Percentiles rank a stretch among this genome's conserved stretches.
These are phyloP conservation scores for Proisotoma minuta DNA, from an alignment of 2,888 invertebrate genomes.

Conservation along the genomic window DNA sequence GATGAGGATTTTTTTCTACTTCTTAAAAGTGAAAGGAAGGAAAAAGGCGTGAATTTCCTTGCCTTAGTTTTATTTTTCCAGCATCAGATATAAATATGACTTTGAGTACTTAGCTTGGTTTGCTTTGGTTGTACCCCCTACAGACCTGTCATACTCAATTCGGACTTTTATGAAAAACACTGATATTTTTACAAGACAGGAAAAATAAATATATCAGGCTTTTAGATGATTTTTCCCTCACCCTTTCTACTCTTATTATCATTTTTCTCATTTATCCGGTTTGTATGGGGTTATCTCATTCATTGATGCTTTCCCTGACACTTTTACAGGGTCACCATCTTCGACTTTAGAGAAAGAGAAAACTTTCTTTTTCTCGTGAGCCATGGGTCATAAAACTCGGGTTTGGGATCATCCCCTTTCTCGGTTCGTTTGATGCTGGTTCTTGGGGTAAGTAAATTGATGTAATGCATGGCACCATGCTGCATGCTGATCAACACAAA, in stretches of 20 bases:
- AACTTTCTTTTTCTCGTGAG: no score
- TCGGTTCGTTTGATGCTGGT: neutral
- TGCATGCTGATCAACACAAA: slow-evolving; percentile 19
- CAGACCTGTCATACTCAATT: slow-evolving; percentile 2
- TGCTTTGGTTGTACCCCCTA: neutral
- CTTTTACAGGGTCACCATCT: slow-evolving; percentile 3
- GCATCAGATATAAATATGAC: neutral
- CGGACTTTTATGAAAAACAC: slow-evolving; percentile 12
- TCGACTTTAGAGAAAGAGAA: neutral
- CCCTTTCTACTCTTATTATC: slow-evolving; percentile 2
- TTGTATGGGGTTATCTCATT: neutral
- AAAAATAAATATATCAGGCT: slow-evolving; percentile 3
- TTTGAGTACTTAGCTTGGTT: neutral
- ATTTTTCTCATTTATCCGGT: neutral
- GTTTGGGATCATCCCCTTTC: slow-evolving; percentile 6
- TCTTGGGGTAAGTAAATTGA: neutral
- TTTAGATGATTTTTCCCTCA: slow-evolving; percentile 7
- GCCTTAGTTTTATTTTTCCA: neutral
- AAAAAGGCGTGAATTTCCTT: neutral
- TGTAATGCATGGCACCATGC: neutral
- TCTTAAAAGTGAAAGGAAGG: neutral
- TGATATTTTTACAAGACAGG: slow-evolving; percentile 6
- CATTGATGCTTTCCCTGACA: neutral
- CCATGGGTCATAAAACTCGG: slow-evolving; percentile 13
- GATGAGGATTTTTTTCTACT: neutral